These are phyloP conservation scores for Nyctibius bracteatus DNA, from an alignment of 2,113 vertebrate species.

Conservation along the genomic window DNA sequence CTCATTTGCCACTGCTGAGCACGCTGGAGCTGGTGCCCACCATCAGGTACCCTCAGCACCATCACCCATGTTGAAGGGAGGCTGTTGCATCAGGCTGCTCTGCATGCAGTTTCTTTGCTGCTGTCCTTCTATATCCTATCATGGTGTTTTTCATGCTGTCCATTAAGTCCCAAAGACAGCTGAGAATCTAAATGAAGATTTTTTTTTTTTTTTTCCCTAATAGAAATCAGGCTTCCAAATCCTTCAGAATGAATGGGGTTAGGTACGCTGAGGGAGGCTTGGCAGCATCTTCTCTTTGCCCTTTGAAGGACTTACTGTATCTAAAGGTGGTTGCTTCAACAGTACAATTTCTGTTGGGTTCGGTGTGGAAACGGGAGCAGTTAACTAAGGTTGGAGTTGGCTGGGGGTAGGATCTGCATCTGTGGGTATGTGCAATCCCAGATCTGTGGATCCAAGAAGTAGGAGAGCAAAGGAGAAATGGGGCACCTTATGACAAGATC, in stretches of 20 bases:
- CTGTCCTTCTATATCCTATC: background rate
- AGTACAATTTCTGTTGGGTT: background rate
- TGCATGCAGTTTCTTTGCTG: background rate
- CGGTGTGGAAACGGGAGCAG: background rate
- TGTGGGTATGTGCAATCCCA: background rate
- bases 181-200: background rate
- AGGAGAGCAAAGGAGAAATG: background rate
- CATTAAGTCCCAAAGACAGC: background rate
- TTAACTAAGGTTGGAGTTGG: background rate
- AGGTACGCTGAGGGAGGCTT: background rate
- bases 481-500: background rate
- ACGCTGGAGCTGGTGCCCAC: background rate
- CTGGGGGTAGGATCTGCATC: background rate
- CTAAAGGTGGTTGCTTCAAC: background rate
- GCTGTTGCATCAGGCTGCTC: background rate
- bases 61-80: background rate
- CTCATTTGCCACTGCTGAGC: background rate
- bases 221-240: background rate
- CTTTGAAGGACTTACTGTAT: background rate
- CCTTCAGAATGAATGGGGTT: background rate
- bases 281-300: background rate
- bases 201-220: background rate
- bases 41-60: background rate
- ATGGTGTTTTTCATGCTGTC: background rate
- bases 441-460: background rate